These are phyloP conservation scores for Furcula furcula DNA, from an alignment of 2,888 invertebrate species.

Conservation along the genomic window DNA sequence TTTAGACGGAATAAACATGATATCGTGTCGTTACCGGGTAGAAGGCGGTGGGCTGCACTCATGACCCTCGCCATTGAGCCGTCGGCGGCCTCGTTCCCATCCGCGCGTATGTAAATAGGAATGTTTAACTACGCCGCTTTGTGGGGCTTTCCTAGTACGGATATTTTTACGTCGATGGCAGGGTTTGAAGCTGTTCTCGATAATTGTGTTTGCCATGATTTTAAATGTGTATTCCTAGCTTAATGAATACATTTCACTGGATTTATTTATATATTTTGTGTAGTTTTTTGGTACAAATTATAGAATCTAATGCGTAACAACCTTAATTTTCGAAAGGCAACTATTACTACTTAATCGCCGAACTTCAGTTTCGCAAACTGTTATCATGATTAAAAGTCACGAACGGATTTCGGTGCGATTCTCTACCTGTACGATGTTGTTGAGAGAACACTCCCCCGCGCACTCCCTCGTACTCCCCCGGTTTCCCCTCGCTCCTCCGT, in stretches of 20 bases:
- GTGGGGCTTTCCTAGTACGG: slow-evolving; percentile 32
- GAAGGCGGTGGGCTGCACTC: slow-evolving; percentile 29
- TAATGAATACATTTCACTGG: background rate
- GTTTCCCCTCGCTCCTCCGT: background rate
- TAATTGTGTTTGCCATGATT: slow-evolving; percentile 39
- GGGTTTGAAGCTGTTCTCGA: slow-evolving; percentile 39
- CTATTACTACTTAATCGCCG: background rate
- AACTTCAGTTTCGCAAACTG: slow-evolving; percentile 3
- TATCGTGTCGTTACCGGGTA: slow-evolving; percentile 42
- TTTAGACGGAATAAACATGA: slow-evolving; percentile 56
- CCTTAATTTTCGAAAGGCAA: background rate
- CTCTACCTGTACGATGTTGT: slow-evolving; percentile 1
- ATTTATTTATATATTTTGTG: background rate
- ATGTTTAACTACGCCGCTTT: slow-evolving; percentile 39
- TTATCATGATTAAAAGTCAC: slow-evolving; percentile 19
- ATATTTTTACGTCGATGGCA: slow-evolving; percentile 31
- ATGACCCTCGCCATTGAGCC: slow-evolving; percentile 34
- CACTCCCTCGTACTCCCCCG: background rate
- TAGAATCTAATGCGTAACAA: background rate
- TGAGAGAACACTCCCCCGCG: slow-evolving; percentile 12
- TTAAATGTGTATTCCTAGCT: slow-evolving; percentile 11
- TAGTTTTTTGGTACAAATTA: background rate
- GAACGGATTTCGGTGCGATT: slow-evolving; percentile 13
- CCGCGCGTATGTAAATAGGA: slow-evolving; percentile 28
- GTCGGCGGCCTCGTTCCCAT: slow-evolving; percentile 15